A percentile compares a stretch with the other conserved stretches of the same genome.
These are phyloP conservation scores for cattle (Bos taurus) DNA, from an alignment of 2,113 vertebrate genomes.

Conservation along the genomic window DNA sequence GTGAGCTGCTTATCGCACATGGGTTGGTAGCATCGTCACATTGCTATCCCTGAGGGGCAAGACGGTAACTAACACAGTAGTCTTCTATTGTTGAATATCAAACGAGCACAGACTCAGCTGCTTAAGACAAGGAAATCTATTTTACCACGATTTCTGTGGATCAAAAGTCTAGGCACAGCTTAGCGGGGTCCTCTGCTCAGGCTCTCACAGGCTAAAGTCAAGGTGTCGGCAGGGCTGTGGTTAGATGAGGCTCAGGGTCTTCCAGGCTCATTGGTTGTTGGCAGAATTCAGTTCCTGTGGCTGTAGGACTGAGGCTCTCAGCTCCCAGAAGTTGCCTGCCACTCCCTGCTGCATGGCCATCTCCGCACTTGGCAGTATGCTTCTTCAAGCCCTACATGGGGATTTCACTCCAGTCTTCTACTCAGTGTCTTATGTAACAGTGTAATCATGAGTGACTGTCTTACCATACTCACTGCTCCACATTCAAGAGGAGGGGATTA, in stretches of 20 bases:
- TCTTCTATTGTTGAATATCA: not conserved
- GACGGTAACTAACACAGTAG: not conserved
- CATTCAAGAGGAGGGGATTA: not conserved
- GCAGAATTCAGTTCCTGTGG: not conserved
- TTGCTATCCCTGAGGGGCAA: not conserved
- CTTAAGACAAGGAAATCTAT: not conserved
- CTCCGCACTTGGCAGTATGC: not conserved
- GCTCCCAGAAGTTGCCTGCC: not conserved
- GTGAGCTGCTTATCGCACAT: not conserved
- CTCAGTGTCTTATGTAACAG: not conserved
- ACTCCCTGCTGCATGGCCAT: not conserved
- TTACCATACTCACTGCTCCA: not conserved
- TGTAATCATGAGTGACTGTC: not conserved
- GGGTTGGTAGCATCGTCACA: not conserved
- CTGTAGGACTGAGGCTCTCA: not conserved
- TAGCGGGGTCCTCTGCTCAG: not conserved
- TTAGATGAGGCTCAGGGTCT: not conserved
- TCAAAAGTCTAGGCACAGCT: not conserved
- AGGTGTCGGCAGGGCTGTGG: not conserved
- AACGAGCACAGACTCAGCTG: not conserved
- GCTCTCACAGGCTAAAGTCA: not conserved
- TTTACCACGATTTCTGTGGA: not conserved
- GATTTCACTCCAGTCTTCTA: not conserved
- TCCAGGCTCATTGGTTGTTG: not conserved
- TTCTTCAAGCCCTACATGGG: not conserved